Evolutionary conservation across 2,888 invertebrate genomes (phyloP).

Genomic region (Ophion obscuratus): DNA sequence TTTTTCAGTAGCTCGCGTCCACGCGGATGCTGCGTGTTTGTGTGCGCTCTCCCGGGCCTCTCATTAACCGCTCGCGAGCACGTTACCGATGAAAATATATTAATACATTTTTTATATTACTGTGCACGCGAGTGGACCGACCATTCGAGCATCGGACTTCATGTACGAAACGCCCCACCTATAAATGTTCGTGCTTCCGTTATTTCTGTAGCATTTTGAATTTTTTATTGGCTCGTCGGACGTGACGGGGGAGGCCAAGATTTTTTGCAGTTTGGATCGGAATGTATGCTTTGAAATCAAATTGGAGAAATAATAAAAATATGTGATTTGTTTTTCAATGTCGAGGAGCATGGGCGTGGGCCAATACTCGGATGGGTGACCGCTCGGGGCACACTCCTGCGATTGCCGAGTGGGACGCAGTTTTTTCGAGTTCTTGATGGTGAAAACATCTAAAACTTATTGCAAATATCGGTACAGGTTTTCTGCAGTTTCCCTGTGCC

Average conservation of each 20-base stretch:
- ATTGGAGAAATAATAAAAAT: not conserved
- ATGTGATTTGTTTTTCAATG: not conserved
- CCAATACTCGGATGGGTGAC: not conserved
- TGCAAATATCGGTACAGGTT: not conserved
- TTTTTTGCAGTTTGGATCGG: not conserved
- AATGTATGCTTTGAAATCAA: not conserved
- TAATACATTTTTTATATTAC: constrained; percentile 59
- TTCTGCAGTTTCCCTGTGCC: not conserved
- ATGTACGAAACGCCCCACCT: not conserved
- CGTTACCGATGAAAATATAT: constrained; percentile 58
- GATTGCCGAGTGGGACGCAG: not conserved
- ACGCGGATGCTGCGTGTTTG: constrained; percentile 4
- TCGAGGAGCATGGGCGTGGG: not conserved
- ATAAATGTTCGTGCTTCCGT: not conserved
- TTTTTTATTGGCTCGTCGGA: not conserved
- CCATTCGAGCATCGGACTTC: not conserved
- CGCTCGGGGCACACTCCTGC: not conserved
- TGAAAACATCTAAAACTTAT: not conserved
- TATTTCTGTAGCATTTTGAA: not conserved
- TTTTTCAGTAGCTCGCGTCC: constrained; percentile 24
- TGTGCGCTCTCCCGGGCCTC: constrained; percentile 7
- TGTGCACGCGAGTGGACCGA: constrained; percentile 7
- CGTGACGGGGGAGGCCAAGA: not conserved
- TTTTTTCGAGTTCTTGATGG: not conserved
- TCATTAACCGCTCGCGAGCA: constrained; percentile 29